Percentiles rank a stretch among this genome's conserved stretches.
Evolutionary conservation across 2,888 invertebrate genomes (phyloP).

Genomic region (Alcis repandata): DNA sequence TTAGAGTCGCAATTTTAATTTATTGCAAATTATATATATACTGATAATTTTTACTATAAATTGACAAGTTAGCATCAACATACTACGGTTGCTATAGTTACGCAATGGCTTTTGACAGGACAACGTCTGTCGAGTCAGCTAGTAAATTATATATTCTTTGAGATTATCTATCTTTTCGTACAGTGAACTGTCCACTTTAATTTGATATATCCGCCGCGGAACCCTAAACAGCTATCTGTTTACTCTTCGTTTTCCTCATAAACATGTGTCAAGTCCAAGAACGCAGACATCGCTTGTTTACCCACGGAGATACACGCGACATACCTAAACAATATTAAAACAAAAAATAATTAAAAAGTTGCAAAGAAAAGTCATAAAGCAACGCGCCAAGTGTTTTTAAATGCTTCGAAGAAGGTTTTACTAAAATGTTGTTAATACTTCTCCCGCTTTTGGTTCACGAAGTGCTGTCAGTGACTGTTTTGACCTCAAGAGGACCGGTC

Average conservation of each 20-base stretch:
- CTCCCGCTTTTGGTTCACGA: constrained; percentile 6
- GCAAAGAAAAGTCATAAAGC: not conserved
- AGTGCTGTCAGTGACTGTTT: constrained; percentile 43
- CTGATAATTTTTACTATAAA: no score
- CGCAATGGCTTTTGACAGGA: no score
- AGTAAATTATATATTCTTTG: no score
- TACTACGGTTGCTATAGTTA: no score
- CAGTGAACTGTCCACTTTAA: not conserved
- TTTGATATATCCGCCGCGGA: not conserved
- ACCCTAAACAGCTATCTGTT: constrained; percentile 14
- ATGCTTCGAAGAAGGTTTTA: no score
- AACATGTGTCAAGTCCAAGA: constrained; percentile 6
- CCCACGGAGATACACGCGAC: not conserved
- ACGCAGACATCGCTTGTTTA: not conserved
- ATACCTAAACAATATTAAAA: not conserved
- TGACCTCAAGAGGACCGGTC: constrained; percentile 56
- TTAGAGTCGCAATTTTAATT: no score
- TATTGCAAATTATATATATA: no score
- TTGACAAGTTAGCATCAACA: no score
- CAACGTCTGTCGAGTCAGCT: no score
- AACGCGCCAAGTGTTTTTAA: no score
- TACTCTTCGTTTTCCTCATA: constrained; percentile 10
- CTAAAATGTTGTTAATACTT: constrained; percentile 12
- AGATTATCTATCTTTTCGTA: not conserved
- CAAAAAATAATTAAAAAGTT: no score